These are phyloP conservation scores for Perizoma flavofasciatum DNA, from an alignment of 2,888 invertebrate species.

Conservation along the genomic window DNA sequence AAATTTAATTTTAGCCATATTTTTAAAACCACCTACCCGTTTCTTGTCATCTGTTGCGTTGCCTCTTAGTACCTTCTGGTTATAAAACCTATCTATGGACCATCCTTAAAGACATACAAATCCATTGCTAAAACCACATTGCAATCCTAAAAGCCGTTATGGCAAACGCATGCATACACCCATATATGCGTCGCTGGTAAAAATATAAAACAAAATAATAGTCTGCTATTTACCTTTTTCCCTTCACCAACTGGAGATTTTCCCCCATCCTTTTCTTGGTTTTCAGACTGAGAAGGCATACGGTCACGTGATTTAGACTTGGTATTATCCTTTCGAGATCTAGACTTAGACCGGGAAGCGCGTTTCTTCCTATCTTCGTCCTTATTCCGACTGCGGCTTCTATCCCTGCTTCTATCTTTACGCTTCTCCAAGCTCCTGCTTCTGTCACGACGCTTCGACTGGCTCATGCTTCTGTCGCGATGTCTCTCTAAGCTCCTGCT, in stretches of 20 bases:
- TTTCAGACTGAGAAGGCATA: slow-evolving; percentile 43
- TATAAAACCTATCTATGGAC: too few species aligned
- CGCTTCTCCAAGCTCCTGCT: slow-evolving; percentile 30
- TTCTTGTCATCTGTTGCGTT: too few species aligned
- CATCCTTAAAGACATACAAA: too few species aligned
- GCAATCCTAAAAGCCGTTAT: too few species aligned
- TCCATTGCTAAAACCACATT: too few species aligned
- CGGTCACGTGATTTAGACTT: slow-evolving; percentile 51
- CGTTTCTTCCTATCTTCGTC: slow-evolving; percentile 47
- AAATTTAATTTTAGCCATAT: too few species aligned
- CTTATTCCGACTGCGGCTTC: slow-evolving; percentile 1
- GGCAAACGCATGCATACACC: too few species aligned
- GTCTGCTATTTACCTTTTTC: slow-evolving; percentile 45
- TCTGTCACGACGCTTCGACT: slow-evolving; percentile 18
- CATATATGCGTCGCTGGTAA: too few species aligned
- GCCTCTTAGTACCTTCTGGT: too few species aligned
- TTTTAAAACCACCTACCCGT: too few species aligned
- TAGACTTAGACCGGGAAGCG: slow-evolving; percentile 32
- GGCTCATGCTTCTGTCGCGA: slow-evolving; percentile 19
- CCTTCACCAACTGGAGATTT: slow-evolving; percentile 52
- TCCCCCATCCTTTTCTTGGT: slow-evolving; percentile 45
- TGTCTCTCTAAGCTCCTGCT: slow-evolving; percentile 25
- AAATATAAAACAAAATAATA: too few species aligned
- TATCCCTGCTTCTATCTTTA: slow-evolving; percentile 20
- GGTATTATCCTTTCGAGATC: slow-evolving; percentile 47